Evolutionary conservation across 2,888 invertebrate genomes (phyloP).

Genomic region (Cephus rjabovi): DNA sequence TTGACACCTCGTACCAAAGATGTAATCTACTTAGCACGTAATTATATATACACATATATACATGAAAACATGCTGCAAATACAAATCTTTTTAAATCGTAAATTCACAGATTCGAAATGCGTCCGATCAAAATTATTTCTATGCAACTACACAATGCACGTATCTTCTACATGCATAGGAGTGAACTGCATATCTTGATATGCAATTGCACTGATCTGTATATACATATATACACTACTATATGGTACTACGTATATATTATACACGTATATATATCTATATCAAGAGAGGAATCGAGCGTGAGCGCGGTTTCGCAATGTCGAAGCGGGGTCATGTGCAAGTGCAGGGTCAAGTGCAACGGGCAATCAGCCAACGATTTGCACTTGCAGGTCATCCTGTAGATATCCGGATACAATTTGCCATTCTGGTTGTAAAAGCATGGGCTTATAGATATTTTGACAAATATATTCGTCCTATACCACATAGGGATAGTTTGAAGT

Average conservation of each 20-base stretch:
- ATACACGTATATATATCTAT: neutral
- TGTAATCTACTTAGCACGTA: neutral
- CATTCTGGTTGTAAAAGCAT: neutral
- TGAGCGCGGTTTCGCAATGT: neutral
- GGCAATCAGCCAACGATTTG: conserved; percentile 47
- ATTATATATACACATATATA: neutral
- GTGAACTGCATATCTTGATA: neutral
- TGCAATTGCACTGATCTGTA: neutral
- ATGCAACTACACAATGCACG: neutral
- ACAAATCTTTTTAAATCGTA: neutral
- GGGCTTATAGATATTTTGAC: neutral
- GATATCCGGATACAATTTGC: neutral
- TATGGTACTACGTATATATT: neutral
- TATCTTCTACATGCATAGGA: neutral
- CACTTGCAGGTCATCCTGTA: conserved; percentile 10
- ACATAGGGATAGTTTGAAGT: neutral
- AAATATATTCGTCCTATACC: neutral
- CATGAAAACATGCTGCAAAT: neutral
- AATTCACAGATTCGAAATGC: neutral
- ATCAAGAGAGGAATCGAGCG: neutral
- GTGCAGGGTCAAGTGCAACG: conserved; percentile 53
- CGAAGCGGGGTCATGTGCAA: conserved; percentile 28
- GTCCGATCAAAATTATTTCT: neutral
- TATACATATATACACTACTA: neutral
- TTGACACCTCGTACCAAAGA: neutral